Conservation (phyloP, 2,113 vertebrate genomes). For the Chiloscyllium plagiosum region DNA sequence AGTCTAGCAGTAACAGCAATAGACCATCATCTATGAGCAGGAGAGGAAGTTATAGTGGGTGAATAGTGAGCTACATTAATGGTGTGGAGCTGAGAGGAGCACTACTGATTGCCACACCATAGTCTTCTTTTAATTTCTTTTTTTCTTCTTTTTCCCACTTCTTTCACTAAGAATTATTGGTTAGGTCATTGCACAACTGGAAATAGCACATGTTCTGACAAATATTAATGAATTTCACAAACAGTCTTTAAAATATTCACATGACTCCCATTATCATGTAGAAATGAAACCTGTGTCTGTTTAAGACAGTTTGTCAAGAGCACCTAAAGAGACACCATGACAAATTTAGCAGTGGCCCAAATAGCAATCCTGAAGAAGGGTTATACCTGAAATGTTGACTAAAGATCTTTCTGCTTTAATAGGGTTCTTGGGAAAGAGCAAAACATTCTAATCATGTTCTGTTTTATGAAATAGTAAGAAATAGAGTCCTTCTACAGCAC, state of each 20-base stretch:
- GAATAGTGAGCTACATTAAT: neutral
- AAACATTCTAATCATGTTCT: constrained; percentile 26
- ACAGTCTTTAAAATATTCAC: neutral
- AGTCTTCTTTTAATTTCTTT: neutral
- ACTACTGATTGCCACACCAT: neutral
- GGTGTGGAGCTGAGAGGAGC: neutral
- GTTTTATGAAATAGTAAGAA: constrained; percentile 15
- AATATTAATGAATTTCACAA: neutral
- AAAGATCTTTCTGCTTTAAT: neutral
- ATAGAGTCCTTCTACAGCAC: neutral
- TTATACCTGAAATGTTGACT: too few relatives aligned
- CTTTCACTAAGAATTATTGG: neutral
- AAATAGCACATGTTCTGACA: neutral
- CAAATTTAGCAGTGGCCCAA: neutral
- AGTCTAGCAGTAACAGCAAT: too few relatives aligned
- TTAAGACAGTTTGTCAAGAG: neutral
- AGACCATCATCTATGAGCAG: neutral
- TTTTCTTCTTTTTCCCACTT: neutral
- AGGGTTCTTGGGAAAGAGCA: neutral
- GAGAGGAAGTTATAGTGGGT: neutral
- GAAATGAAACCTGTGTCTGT: neutral
- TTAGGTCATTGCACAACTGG: neutral
- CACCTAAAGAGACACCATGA: neutral
- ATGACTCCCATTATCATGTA: neutral
- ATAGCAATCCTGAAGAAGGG: too few relatives aligned